A percentile compares a stretch with the other conserved stretches of the same genome.
phyloP scores from a whole-genome alignment of 2,797 vertebrate genomes.

The Peromyscus attwateri region DNA sequence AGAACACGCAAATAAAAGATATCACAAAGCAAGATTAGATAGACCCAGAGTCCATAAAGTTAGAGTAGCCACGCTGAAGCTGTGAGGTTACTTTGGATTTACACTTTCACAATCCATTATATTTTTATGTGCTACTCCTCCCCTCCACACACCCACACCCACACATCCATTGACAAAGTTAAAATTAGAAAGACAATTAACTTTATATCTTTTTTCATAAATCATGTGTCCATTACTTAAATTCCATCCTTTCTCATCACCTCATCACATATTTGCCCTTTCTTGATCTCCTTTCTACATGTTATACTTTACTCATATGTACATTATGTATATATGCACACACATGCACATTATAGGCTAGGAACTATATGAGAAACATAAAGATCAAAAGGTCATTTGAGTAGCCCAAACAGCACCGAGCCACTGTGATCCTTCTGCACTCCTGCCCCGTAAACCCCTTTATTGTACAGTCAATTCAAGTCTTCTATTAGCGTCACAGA shows the following conservation, averaged over 20 bases:
- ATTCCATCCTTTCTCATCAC: not conserved
- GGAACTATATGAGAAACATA: not conserved
- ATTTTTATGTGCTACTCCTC: not conserved
- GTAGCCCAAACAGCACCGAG: not conserved
- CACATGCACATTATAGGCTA: not conserved
- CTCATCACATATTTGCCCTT: not conserved
- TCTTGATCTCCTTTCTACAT: not conserved
- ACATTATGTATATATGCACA: not conserved
- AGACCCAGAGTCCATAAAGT: not conserved
- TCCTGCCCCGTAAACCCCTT: not conserved
- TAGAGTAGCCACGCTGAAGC: not conserved
- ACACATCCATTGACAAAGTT: not conserved
- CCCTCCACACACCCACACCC: no score
- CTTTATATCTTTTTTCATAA: not conserved
- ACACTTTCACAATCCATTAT: not conserved
- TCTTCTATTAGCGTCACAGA: conserved; percentile 14
- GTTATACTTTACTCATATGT: not conserved
- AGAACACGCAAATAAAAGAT: not conserved
- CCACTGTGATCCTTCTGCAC: not conserved
- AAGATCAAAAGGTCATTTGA: conserved; percentile 4
- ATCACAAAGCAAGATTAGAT: not conserved
- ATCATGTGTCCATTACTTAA: not conserved
- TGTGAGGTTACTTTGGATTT: not conserved
- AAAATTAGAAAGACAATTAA: not conserved
- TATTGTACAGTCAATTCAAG: not conserved